Percentiles rank a stretch among this genome's conserved stretches.
phyloP scores from a whole-genome alignment of 2,888 invertebrate genomes.

The Callimorpha dominula region DNA sequence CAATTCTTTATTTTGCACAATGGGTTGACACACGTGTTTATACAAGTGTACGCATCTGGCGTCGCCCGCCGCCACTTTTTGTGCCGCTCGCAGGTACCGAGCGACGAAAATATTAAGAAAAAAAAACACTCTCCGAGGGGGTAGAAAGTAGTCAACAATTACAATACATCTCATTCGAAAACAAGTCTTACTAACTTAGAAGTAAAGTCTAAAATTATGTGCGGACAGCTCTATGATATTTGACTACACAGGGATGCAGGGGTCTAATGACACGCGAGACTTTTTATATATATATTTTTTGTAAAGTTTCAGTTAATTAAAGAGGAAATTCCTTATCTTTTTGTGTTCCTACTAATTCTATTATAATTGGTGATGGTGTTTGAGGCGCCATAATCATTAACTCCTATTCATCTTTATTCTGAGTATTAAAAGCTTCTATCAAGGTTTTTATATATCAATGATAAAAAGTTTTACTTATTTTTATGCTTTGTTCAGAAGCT shows the following conservation, averaged over 20 bases:
- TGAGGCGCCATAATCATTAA: slow-evolving; percentile 47
- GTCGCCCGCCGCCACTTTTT: slow-evolving; percentile 62
- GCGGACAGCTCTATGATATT: slow-evolving; percentile 19
- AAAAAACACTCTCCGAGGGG: slow-evolving; percentile 67
- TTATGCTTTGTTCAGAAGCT: too few species aligned
- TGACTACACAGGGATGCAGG: slow-evolving; percentile 57
- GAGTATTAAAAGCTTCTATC: too few species aligned
- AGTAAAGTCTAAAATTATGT: slow-evolving; percentile 21
- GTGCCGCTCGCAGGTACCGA: slow-evolving; percentile 74
- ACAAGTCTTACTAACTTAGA: slow-evolving; percentile 21
- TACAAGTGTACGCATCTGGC: slow-evolving; percentile 67
- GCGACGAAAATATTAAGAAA: slow-evolving; percentile 68
- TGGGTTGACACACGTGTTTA: slow-evolving; percentile 55
- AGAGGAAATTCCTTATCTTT: slow-evolving; percentile 62
- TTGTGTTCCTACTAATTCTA: slow-evolving; percentile 66
- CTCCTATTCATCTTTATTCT: background rate
- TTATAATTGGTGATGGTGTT: slow-evolving; percentile 63
- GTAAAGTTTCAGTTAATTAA: slow-evolving; percentile 74
- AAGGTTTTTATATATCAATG: too few species aligned
- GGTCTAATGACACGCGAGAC: slow-evolving; percentile 80
- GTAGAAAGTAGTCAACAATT: slow-evolving; percentile 59
- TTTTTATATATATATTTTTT: slow-evolving; percentile 62
- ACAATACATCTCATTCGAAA: slow-evolving; percentile 22
- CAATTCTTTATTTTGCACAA: slow-evolving; percentile 56
- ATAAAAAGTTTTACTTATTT: too few species aligned